A percentile compares a stretch with the other conserved stretches of the same genome.
phyloP scores from a whole-genome alignment of 2,888 invertebrate species.

The Tachystola acroxantha region DNA sequence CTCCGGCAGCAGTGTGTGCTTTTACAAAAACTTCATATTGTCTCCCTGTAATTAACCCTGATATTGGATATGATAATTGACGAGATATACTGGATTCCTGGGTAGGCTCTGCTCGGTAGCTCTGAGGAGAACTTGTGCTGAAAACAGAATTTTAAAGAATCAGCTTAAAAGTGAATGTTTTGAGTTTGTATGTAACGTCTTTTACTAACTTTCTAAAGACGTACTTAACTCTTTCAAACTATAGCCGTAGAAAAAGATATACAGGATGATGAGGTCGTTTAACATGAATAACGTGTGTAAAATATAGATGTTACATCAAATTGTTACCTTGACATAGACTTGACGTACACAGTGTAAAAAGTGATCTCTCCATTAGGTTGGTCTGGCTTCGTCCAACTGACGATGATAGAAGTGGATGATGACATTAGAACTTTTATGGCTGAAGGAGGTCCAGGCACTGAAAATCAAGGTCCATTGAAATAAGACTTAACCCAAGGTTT shows the following conservation, averaged over 20 bases:
- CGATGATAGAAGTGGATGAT: constrained; percentile 87
- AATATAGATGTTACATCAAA: too few species aligned
- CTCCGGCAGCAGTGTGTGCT: constrained; percentile 80
- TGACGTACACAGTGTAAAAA: constrained; percentile 88
- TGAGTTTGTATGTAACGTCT: too few species aligned
- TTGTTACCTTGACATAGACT: constrained; percentile 66
- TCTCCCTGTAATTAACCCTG: constrained; percentile 65
- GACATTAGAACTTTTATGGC: constrained; percentile 89
- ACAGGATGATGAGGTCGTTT: too few species aligned
- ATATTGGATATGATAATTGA: constrained; percentile 60
- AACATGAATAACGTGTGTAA: too few species aligned
- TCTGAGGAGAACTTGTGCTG: constrained; percentile 58
- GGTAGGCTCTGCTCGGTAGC: constrained; percentile 48
- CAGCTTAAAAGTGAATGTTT: too few species aligned
- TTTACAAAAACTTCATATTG: constrained; percentile 81
- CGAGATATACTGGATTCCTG: constrained; percentile 39
- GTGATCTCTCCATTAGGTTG: constrained; percentile 89
- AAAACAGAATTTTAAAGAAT: too few species aligned
- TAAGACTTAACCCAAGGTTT: too few species aligned
- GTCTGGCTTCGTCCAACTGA: constrained; percentile 90
- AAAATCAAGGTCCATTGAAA: constrained; percentile 13
- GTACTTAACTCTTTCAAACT: too few species aligned
- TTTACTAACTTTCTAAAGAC: too few species aligned
- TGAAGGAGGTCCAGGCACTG: constrained; percentile 90
- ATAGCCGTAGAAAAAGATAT: too few species aligned